phyloP scores from a whole-genome alignment of 2,888 invertebrate genomes.

The Pharmacophagus antenor region DNA sequence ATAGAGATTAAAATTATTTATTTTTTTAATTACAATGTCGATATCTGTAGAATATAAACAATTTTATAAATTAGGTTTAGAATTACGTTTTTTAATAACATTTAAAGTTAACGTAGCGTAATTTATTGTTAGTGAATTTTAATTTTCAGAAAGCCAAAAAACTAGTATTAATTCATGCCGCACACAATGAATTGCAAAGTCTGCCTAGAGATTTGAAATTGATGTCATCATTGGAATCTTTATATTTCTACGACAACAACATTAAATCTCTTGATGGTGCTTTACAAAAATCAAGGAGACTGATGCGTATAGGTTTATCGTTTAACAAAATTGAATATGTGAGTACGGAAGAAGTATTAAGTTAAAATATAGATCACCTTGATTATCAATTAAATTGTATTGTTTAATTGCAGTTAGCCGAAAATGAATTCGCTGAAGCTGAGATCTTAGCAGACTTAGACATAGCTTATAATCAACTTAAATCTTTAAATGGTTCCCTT shows the following conservation, averaged over 20 bases:
- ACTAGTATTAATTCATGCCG: conserved; percentile 86
- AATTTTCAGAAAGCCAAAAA: conserved; percentile 78
- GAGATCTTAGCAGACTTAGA: conserved; percentile 85
- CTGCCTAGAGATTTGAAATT: conserved; percentile 87
- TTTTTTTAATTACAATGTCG: no score
- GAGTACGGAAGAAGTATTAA: conserved; percentile 47
- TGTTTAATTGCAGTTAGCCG: conserved; percentile 77
- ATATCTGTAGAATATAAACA: no score
- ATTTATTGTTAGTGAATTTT: no score
- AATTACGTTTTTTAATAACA: no score
- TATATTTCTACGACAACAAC: conserved; percentile 87
- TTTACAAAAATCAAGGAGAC: conserved; percentile 83
- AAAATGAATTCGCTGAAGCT: conserved; percentile 88
- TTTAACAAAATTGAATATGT: conserved; percentile 88
- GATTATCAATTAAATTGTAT: background rate
- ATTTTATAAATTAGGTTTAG: background rate
- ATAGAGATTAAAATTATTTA: background rate
- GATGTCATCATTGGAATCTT: conserved; percentile 84
- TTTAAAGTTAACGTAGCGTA: no score
- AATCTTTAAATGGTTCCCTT: conserved; percentile 86
- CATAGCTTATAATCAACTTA: conserved; percentile 86
- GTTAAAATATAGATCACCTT: background rate
- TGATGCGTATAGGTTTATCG: conserved; percentile 85
- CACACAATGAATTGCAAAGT: conserved; percentile 85
- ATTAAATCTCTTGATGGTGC: conserved; percentile 86